phyloP scores from a whole-genome alignment of 1,140 invertebrate genomes.

The Pseudomyrmex gracilis region DNA sequence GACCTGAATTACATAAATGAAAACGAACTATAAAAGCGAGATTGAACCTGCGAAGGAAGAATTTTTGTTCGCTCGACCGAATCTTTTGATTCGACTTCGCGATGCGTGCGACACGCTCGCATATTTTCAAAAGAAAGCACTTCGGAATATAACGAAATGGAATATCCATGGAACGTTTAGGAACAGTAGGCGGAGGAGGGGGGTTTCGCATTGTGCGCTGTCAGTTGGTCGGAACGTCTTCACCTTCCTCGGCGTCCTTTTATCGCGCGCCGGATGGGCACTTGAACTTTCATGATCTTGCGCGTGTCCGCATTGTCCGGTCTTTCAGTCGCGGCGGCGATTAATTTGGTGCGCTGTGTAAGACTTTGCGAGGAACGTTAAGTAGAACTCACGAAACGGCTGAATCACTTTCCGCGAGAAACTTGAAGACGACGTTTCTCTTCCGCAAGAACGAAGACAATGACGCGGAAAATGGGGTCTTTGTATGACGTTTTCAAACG shows the following conservation, averaged over 20 bases:
- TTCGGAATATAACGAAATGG: constrained; percentile 31
- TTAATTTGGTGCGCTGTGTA: constrained; percentile 37
- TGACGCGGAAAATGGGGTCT: constrained; percentile 54
- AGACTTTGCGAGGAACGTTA: constrained; percentile 17
- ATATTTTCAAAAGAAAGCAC: constrained; percentile 5
- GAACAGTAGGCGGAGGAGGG: background rate
- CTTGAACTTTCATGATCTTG: constrained; percentile 56
- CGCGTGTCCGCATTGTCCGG: constrained; percentile 39
- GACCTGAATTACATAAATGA: too few relatives aligned
- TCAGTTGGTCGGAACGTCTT: constrained; percentile 40
- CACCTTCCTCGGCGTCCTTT: constrained; percentile 51
- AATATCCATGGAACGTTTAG: constrained; percentile 20
- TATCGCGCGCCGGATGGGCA: constrained; percentile 21
- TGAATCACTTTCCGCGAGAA: constrained; percentile 47
- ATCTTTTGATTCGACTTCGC: background rate
- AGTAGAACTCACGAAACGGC: constrained; percentile 56
- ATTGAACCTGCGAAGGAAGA: too few relatives aligned
- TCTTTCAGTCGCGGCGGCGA: constrained; percentile 19
- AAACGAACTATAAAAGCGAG: too few relatives aligned
- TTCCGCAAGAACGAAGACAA: constrained; percentile 39
- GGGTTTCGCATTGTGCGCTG: constrained; percentile 17
- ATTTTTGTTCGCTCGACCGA: background rate
- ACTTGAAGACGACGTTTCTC: background rate
- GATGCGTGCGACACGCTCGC: background rate
- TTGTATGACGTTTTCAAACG: constrained; percentile 53